Conservation (phyloP, 2,113 vertebrate genomes). For the Pavo muticus region DNA sequence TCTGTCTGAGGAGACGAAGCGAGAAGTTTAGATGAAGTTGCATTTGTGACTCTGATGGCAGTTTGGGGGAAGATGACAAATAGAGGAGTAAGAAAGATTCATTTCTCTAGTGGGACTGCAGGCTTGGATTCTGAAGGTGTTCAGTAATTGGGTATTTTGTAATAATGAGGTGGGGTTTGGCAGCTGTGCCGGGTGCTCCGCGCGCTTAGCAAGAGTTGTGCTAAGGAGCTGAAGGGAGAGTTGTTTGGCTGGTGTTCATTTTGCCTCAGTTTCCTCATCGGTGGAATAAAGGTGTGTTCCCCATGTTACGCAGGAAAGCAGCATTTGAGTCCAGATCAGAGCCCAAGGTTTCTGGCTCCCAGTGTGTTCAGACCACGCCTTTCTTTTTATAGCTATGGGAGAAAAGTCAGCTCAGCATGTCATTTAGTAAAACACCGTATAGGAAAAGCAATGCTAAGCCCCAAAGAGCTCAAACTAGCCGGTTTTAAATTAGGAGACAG, state of each 20-base stretch:
- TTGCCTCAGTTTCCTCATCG: neutral
- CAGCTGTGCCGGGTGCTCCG: neutral
- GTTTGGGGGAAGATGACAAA: neutral
- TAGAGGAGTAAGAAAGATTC: neutral
- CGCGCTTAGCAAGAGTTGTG: neutral
- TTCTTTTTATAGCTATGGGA: conserved; percentile 50
- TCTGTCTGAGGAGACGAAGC: neutral
- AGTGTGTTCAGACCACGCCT: neutral
- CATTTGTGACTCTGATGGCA: neutral
- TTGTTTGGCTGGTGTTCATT: neutral
- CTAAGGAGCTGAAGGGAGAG: neutral
- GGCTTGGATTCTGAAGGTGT: neutral
- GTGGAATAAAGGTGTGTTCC: neutral
- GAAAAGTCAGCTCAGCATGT: neutral
- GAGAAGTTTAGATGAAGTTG: neutral
- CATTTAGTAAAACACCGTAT: conserved; percentile 36
- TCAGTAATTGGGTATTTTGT: neutral
- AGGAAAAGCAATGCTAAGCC: conserved; percentile 21
- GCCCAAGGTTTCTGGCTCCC: neutral
- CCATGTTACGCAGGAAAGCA: neutral
- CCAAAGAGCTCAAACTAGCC: conserved; percentile 14
- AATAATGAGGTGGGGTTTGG: neutral
- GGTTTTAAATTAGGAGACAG: neutral
- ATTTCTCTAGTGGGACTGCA: neutral
- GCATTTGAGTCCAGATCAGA: conserved; percentile 12